Percentiles rank a stretch among this genome's conserved stretches.
Conservation (phyloP, 2,113 vertebrate genomes). For the Gasterosteus nipponicus region DNA sequence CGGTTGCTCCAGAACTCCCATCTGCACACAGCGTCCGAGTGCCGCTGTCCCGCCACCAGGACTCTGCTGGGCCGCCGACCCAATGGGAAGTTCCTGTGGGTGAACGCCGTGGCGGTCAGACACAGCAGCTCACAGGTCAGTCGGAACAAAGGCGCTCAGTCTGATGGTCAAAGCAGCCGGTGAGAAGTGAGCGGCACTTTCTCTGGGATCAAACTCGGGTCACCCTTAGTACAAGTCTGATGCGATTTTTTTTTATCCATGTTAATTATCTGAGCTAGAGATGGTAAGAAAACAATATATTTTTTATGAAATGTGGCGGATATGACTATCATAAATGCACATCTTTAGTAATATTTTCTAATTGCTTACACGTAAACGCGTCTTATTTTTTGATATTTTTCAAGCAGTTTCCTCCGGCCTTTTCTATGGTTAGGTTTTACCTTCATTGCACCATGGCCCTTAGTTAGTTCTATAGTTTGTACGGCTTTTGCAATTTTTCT, state of each 20-base stretch:
- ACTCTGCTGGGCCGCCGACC: constrained; percentile 59
- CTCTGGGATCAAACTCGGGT: neutral
- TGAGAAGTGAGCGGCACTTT: neutral
- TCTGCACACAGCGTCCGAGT: constrained; percentile 69
- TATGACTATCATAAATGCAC: neutral
- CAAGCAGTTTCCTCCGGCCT: neutral
- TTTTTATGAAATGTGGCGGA: neutral
- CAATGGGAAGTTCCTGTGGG: constrained; percentile 68
- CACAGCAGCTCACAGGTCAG: constrained; percentile 80
- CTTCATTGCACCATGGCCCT: neutral
- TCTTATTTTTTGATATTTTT: neutral
- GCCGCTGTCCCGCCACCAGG: constrained; percentile 36
- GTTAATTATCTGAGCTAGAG: neutral
- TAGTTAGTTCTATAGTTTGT: neutral
- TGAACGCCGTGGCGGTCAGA: constrained; percentile 67
- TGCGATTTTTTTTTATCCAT: neutral
- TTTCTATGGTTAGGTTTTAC: neutral
- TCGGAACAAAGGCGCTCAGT: accelerated
- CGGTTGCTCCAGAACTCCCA: constrained; percentile 63
- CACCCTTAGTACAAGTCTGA: neutral
- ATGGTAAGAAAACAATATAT: neutral
- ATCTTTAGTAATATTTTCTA: neutral
- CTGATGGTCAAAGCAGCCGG: neutral
- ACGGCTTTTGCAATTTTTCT: neutral
- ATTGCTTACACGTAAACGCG: neutral